Percentiles rank a stretch among this genome's conserved stretches.
These are phyloP conservation scores for Melanocharis versteri DNA, from an alignment of 2,113 vertebrate genomes.

Conservation along the genomic window DNA sequence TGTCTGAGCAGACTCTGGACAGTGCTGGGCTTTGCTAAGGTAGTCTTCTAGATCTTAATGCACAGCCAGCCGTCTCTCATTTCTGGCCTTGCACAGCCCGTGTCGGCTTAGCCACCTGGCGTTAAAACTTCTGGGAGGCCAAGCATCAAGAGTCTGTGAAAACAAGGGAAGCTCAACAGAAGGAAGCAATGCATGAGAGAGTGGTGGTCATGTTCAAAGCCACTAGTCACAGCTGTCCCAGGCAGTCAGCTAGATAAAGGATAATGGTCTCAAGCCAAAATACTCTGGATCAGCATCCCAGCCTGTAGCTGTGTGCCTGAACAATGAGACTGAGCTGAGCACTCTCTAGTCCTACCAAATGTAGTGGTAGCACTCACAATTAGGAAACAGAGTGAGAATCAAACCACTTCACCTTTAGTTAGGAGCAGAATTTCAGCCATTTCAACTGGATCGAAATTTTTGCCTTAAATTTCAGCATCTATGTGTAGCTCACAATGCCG, in stretches of 20 bases:
- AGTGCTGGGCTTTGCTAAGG: background rate
- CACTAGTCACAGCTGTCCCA: slow-evolving; percentile 34
- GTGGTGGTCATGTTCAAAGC: background rate
- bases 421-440: background rate
- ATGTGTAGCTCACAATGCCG: background rate
- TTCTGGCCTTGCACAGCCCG: background rate
- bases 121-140: background rate
- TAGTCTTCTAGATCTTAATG: background rate
- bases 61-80: background rate
- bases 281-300: background rate
- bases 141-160: background rate
- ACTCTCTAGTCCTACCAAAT: background rate
- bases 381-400: background rate
- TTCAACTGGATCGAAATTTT: background rate
- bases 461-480: background rate
- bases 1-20: background rate
- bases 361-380: background rate
- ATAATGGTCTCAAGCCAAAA: background rate
- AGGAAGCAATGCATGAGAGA: slow-evolving; percentile 2
- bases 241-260: background rate
- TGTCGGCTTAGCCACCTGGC: background rate
- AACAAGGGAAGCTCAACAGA: background rate
- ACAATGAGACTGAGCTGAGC: background rate
- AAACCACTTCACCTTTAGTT: background rate
- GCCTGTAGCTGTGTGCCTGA: background rate